Conservation (phyloP, 2,797 vertebrate genomes). For the Coranthus polyacanthus region DNA sequence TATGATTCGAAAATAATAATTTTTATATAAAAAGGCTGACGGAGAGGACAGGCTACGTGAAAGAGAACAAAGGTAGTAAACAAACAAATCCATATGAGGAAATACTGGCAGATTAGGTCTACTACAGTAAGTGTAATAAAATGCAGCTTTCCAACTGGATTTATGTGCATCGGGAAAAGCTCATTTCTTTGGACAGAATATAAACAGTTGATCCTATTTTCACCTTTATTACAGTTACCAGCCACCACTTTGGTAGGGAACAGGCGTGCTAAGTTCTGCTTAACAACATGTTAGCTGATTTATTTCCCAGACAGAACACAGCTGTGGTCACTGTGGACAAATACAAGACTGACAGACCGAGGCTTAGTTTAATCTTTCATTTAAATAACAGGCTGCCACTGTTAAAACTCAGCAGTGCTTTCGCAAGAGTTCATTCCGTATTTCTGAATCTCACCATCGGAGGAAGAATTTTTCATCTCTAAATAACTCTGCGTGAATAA, state of each 20-base stretch:
- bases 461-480: slow-evolving; percentile 11
- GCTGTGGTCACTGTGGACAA: slow-evolving; percentile 1
- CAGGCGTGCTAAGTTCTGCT: slow-evolving; percentile 1
- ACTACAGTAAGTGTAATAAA: slow-evolving; percentile 42
- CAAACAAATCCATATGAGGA: slow-evolving; percentile 50
- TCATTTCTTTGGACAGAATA: slow-evolving; percentile 50
- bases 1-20: slow-evolving; percentile 54
- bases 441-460: neutral
- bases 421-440: slow-evolving; percentile 19
- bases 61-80: slow-evolving; percentile 46
- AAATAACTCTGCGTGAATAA: neutral
- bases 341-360: neutral
- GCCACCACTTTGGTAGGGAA: slow-evolving; percentile 27
- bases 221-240: slow-evolving; percentile 37
- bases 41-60: slow-evolving; percentile 16
- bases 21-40: slow-evolving; percentile 52
- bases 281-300: slow-evolving; percentile 23
- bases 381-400: slow-evolving; percentile 41
- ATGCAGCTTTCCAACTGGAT: slow-evolving; percentile 52
- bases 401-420: slow-evolving; percentile 26
- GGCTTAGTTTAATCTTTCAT: slow-evolving; percentile 3
- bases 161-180: slow-evolving; percentile 21
- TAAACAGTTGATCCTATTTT: slow-evolving; percentile 41
- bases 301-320: slow-evolving; percentile 16
- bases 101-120: slow-evolving; percentile 36